A percentile compares a stretch with the other conserved stretches of the same genome.
Evolutionary conservation across 2,113 vertebrate genomes (phyloP).

Genomic region (Micromys minutus): DNA sequence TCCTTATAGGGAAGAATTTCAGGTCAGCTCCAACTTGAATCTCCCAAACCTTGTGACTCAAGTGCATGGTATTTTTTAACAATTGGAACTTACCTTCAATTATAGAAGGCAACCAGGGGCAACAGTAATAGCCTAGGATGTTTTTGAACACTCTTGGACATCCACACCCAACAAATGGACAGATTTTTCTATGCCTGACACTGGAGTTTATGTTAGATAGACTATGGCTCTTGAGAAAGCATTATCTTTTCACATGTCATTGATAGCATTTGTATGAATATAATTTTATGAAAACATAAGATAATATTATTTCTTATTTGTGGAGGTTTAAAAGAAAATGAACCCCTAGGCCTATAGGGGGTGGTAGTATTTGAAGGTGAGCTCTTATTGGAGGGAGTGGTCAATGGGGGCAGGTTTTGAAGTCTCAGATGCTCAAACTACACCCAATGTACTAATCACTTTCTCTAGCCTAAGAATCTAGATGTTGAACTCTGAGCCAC

Average conservation of each 20-base stretch:
- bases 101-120: background rate
- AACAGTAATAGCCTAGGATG: background rate
- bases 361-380: background rate
- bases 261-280: background rate
- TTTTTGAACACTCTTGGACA: background rate
- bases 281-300: too few relatives aligned
- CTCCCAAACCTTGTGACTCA: background rate
- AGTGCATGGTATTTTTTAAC: background rate
- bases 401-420: background rate
- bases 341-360: background rate
- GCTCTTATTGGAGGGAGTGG: background rate
- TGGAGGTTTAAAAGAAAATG: background rate
- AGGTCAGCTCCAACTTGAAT: background rate
- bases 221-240: background rate
- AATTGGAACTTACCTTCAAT: background rate
- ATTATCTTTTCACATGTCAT: background rate
- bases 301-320: background rate
- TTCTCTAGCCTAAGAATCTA: background rate
- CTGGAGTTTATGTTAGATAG: background rate
- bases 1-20: background rate
- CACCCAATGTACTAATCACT: background rate
- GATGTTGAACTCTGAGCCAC: background rate
- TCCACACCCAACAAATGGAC: background rate
- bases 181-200: background rate
- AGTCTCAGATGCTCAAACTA: background rate